phyloP scores from a whole-genome alignment of 1,140 invertebrate species.

The Parasteatoda tepidariorum region DNA sequence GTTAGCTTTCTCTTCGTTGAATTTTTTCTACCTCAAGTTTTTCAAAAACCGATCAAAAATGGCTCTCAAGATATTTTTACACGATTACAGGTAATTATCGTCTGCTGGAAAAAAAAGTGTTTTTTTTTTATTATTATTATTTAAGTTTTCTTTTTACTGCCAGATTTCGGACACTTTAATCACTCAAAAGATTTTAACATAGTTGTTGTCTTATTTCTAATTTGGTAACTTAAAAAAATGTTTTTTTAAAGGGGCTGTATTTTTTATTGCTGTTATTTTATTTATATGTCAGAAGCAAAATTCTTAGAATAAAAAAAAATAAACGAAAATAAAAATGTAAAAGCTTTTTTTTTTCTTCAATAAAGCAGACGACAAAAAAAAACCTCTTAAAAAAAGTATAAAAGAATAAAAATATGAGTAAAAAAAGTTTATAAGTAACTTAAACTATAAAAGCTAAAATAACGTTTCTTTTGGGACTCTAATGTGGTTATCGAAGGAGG shows the following conservation, averaged over 20 bases:
- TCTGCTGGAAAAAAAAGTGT: neutral
- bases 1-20: slow-evolving; percentile 15
- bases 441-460: slow-evolving; percentile 52
- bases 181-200: slow-evolving; percentile 46
- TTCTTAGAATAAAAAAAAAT: neutral
- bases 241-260: neutral
- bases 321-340: neutral
- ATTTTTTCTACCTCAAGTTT: neutral
- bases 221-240: neutral
- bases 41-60: slow-evolving; percentile 45
- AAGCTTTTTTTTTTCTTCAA: neutral
- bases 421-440: slow-evolving; percentile 27
- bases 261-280: neutral
- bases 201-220: slow-evolving; percentile 20
- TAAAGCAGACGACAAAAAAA: neutral
- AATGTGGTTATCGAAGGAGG: slow-evolving; percentile 40
- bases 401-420: neutral
- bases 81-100: slow-evolving; percentile 53
- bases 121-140: neutral
- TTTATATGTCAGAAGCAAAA: slow-evolving; percentile 6
- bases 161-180: slow-evolving; percentile 39
- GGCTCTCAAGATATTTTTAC: slow-evolving; percentile 49
- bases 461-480: slow-evolving; percentile 46
- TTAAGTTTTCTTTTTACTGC: slow-evolving; percentile 22
- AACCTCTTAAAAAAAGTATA: neutral